phyloP scores from a whole-genome alignment of 1,140 invertebrate species.

The Ips nitidus region DNA sequence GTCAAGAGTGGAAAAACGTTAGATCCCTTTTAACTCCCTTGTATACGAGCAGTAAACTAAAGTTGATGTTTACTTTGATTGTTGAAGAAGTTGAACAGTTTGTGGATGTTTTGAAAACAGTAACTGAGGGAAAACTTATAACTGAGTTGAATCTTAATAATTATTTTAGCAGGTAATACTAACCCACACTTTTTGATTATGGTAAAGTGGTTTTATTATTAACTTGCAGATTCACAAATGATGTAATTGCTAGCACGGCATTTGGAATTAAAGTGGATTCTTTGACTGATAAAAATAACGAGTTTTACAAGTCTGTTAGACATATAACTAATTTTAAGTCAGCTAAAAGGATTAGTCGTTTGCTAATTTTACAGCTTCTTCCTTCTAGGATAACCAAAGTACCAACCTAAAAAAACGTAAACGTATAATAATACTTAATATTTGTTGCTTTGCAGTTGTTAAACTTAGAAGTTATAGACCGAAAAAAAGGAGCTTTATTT shows the following conservation, averaged over 20 bases:
- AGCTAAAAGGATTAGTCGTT: not conserved
- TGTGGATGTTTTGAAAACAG: not conserved
- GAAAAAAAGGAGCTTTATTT: no score
- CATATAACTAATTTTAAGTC: not conserved
- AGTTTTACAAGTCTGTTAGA: not conserved
- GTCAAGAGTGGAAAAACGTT: not conserved
- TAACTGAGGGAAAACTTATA: not conserved
- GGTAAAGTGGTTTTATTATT: no score
- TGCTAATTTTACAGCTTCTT: not conserved
- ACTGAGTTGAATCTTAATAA: no score
- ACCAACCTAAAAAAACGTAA: not conserved
- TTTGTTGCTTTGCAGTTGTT: not conserved
- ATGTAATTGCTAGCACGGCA: conserved; percentile 19
- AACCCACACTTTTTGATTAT: no score
- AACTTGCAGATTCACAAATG: conserved; percentile 46
- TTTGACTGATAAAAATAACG: not conserved
- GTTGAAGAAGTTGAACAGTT: not conserved
- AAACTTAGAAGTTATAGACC: not conserved
- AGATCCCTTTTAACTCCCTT: not conserved
- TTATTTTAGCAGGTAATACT: no score
- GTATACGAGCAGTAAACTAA: conserved; percentile 2
- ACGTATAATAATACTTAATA: not conserved
- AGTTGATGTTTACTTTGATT: not conserved
- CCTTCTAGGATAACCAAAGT: not conserved
- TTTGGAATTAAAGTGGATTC: not conserved